Evolutionary conservation across 2,888 invertebrate genomes (phyloP), one percentile per base, ranked within the genome.

Genomic region (Seladonia tumulorum): DNA sequence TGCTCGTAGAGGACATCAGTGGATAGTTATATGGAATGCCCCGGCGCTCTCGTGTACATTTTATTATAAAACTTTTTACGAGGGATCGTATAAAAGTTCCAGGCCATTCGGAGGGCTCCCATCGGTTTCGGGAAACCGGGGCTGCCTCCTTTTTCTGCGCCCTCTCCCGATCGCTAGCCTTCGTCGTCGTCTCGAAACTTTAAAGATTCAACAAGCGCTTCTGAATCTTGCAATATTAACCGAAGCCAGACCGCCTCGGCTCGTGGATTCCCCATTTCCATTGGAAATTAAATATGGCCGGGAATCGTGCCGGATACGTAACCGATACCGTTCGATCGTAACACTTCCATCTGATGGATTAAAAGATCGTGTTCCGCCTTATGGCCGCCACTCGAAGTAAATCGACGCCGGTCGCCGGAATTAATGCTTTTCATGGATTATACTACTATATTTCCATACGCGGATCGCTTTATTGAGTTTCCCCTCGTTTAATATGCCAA

Each of bases 31-130:
- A 18, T 71, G 42, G 73, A 74, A 79, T 78, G 74, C 81, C 86
- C 74, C 60, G 63, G 70, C 57, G 80, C 76, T 53, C 83, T 53
- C 83, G 72, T 88, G 87, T 76, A 68, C 83, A 86, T 87, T 91
- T 89, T 89, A 89, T 92, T 93, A 91, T 92, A 91, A 93, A 93
- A 88, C 84, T 91, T 93, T 93, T 93, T 93, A 93, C 85, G 93
- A 91, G 90, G 87, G 8, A 89, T 89, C 91, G 88, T 91, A 93
- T 90, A 91, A 93, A 93, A 93, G 91, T 93, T 93, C 73, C 75
- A 77, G 79, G 70, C 76, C 82, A 83, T 88, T 88, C 81, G 85
- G 75, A 84, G 82, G 78, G 82, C 85, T 86, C 79, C 71, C 71
- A 82, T 75, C 83, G 78, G 63, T 84, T 84, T 70, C 76, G 77